These are phyloP conservation scores for Bombus fervidus DNA, from an alignment of 1,140 invertebrate genomes.

Conservation along the genomic window DNA sequence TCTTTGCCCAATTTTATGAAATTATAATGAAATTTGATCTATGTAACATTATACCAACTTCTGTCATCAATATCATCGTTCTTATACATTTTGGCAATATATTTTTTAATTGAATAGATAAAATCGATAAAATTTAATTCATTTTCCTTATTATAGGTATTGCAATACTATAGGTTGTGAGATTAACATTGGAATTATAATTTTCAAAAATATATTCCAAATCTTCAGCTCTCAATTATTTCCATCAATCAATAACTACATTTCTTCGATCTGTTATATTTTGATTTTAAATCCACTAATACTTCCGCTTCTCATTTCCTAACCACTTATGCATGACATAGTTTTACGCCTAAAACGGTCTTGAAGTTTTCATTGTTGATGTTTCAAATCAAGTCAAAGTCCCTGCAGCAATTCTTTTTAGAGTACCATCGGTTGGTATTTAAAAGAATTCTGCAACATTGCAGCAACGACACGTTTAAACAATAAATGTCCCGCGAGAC, in stretches of 20 bases:
- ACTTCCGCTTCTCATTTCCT: not conserved
- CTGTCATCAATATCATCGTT: no score
- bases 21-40: no score
- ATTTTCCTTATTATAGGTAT: no score
- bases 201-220: no score
- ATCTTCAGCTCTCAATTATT: not conserved
- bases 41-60: no score
- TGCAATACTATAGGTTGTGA: no score
- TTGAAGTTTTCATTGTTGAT: no score
- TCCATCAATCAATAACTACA: not conserved
- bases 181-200: no score
- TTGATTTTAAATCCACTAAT: not conserved
- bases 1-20: no score
- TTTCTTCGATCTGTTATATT: not conserved
- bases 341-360: not conserved
- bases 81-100: not conserved
- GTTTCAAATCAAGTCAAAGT: not conserved
- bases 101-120: not conserved
- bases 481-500: not conserved
- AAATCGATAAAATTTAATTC: not conserved
- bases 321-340: not conserved
- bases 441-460: not conserved
- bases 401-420: not conserved
- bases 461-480: not conserved
- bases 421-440: not conserved